Conservation (phyloP, 1,140 invertebrate species). For the Chelonus insularis region DNA sequence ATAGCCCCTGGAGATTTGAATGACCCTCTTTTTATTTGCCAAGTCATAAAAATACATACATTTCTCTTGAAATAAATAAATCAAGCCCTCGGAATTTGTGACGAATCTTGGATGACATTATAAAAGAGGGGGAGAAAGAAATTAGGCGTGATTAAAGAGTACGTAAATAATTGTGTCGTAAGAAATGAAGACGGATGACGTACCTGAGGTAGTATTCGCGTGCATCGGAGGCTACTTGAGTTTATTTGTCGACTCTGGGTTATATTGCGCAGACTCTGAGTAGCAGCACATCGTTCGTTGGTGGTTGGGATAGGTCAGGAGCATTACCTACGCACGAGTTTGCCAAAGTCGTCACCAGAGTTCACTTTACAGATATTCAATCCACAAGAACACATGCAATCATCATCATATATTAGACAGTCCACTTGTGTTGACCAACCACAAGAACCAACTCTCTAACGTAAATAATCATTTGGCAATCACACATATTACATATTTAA, state of each 20-base stretch:
- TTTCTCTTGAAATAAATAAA: not conserved
- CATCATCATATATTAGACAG: too few species aligned
- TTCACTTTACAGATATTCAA: not conserved
- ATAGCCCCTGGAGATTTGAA: too few species aligned
- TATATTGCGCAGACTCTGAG: not conserved
- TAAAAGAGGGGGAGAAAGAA: conserved; percentile 2
- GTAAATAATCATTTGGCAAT: too few species aligned
- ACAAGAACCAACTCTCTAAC: too few species aligned
- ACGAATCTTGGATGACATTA: not conserved
- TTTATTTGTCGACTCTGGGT: not conserved
- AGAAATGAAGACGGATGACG: conserved; percentile 20
- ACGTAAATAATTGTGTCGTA: conserved; percentile 25
- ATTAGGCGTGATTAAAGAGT: not conserved
- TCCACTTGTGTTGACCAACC: too few species aligned
- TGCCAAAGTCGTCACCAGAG: conserved; percentile 3
- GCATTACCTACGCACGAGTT: conserved; percentile 16
- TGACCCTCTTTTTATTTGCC: too few species aligned
- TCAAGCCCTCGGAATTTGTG: not conserved
- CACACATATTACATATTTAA: too few species aligned
- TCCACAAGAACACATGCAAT: not conserved
- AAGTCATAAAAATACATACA: too few species aligned
- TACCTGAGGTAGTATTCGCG: conserved; percentile 10
- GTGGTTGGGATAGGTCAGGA: conserved; percentile 15
- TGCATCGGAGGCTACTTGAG: conserved; percentile 7
- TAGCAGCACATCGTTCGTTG: not conserved